Evolutionary conservation across 2,888 invertebrate genomes (phyloP), one percentile per base, ranked within the genome.

Genomic region (Cephus nigrinus): DNA sequence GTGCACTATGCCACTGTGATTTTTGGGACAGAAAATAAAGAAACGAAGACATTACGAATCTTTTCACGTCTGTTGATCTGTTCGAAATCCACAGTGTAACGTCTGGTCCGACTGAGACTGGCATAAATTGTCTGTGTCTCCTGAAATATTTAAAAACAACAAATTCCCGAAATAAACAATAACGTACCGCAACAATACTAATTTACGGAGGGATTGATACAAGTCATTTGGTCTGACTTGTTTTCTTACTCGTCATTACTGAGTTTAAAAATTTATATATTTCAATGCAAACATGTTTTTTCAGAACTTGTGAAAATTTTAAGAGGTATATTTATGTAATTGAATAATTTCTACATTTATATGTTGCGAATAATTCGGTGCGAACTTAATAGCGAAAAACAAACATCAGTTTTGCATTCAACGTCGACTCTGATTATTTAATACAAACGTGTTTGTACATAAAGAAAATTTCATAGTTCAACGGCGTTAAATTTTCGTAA

Each of bases 1-100:
- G 76, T 86, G 86, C 84, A 85, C 84, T 84, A 84, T 83, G 87
- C 86, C 84, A 82, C 85, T 86, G 86, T 88, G 87, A 87, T 86
- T 89, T 88, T 88, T 85, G 88, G 86, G 88, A 86, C 87, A 88
- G 89, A 87, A 88, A 88, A 83, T 85, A 86, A 82, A 85, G 82
- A 80, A 80, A 77, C 74, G 80, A 76, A 82, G 80, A 75, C 33
- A 71, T 71, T 71, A 71, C 71, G 33, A 33, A 31, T 71, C 15
- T 33, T 11, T 33, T 71, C 71, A 71, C 71, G 31, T 71, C 32
- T 71, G 71, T 33, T 71, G 33, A 31, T 71, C 31, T 71, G 32
- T 11, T 71, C 31, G 32, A 33, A 32, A 31, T 71, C 71, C 33
- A 71, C 55, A 23, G 23, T 55, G 55, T 55, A 55, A 55, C 23